Base-by-base conservation (phyloP, 2,797 vertebrate species). In the Oreonectes daqikongensis region DNA sequence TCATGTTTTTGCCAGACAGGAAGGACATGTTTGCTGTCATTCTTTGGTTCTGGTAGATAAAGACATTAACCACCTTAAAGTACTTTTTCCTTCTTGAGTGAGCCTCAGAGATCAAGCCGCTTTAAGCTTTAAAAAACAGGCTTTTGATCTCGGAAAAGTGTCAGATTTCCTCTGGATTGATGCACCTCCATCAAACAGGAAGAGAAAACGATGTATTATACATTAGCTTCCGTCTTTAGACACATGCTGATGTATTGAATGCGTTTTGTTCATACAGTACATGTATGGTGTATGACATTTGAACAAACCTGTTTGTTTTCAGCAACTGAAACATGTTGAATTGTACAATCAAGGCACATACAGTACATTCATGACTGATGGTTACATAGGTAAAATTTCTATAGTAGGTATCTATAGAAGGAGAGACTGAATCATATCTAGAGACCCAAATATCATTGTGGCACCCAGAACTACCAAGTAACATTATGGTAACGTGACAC, bases 121-220 rank as follows among this genome's bases (percentile, higher is more conserved):
- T 57, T 46, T 84, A 74, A 82, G 83, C 83, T 79, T 72, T 79
- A 86, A 89, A 87, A 81, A 89, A 77, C 77, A 78, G 64, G 44
- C 60, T 72, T 85, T 66, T 87, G 84, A 87, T 90, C 86, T 78
- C 79, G 81, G 59, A 57, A 60, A 80, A 82, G 72, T 26, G 46
- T 8, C 78, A 78, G 69, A 85, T 87, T 86, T 83, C 60, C 68
- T 60, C 20, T 80, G 24, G 3, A 12, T 69, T 79, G 18, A 17
- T 8, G 18, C 55, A 18, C 65, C n/a, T n/a, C n/a, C n/a, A n/a
- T n/a, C n/a, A n/a, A n/a, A n/a, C n/a, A n/a, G n/a, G n/a, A n/a
- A n/a, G n/a, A n/a, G n/a, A n/a, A n/a, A n/a, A n/a, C n/a, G 30
- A 5, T 30, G 30, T 30, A 30, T 30, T 30, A 4, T 30, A 30